These are phyloP conservation scores for Pandemis cinnamomeana DNA, from an alignment of 2,888 invertebrate species.

Conservation along the genomic window DNA sequence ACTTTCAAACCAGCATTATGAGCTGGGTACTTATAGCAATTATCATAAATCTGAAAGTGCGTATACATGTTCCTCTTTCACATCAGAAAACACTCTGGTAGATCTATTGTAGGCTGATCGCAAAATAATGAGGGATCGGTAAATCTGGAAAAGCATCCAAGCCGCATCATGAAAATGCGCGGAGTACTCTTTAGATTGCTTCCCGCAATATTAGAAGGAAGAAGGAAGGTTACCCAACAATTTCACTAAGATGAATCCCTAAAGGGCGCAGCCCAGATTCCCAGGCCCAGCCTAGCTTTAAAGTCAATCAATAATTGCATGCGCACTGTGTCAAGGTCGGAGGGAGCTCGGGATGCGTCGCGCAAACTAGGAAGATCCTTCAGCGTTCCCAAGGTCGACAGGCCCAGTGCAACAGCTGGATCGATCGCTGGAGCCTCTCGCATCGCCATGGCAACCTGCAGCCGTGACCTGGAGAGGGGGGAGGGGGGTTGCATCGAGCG, in stretches of 20 bases:
- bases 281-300: not conserved
- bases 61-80: not conserved
- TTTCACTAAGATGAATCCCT: not conserved
- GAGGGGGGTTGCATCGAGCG: constrained; percentile 71
- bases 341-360: not conserved
- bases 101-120: not conserved
- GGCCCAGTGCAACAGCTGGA: constrained; percentile 76
- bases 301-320: not conserved
- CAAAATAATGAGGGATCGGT: too few relatives aligned
- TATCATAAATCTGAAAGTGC: constrained; percentile 5
- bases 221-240: not conserved
- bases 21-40: not conserved
- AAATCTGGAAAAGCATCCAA: too few relatives aligned
- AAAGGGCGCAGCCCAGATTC: not conserved
- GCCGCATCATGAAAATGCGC: too few relatives aligned
- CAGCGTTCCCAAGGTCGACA: constrained; percentile 56
- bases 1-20: not conserved
- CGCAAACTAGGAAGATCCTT: constrained; percentile 14
- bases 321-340: constrained; percentile 1
- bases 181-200: not conserved
- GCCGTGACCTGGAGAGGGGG: constrained; percentile 75
- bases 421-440: constrained; percentile 67
- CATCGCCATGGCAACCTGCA: constrained; percentile 70
- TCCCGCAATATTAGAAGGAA: not conserved
- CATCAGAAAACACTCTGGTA: not conserved